Conservation (phyloP, 2,113 vertebrate species). For the Crotalus horridus region DNA sequence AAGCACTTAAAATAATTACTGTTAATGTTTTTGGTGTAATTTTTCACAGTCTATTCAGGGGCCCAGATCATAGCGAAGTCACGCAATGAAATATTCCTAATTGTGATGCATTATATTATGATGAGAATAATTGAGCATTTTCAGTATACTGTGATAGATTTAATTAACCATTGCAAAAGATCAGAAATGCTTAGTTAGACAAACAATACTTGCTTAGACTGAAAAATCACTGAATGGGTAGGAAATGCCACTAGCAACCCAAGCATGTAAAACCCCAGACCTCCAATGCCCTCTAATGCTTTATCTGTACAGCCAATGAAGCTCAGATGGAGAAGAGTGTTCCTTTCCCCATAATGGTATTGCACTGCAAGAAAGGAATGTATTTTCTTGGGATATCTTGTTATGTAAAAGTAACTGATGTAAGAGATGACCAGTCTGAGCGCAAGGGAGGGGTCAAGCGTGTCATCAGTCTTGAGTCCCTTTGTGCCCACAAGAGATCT, state of each 20-base stretch:
- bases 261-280: background rate
- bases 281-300: background rate
- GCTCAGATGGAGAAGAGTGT: background rate
- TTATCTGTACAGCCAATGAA: background rate
- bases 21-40: background rate
- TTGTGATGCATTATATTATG: background rate
- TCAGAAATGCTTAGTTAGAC: background rate
- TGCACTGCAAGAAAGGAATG: constrained; percentile 1
- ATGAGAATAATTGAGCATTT: background rate
- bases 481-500: background rate
- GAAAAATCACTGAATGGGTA: background rate
- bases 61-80: background rate
- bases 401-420: constrained; percentile 10
- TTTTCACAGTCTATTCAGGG: background rate
- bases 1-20: background rate
- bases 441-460: background rate
- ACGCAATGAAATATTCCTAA: background rate
- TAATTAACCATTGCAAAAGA: background rate
- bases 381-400: background rate
- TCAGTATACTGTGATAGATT: background rate
- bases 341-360: background rate
- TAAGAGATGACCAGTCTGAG: background rate
- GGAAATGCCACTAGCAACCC: too few species aligned
- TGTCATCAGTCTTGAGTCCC: background rate
- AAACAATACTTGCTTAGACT: background rate